Evolutionary conservation across 2,113 vertebrate species (phyloP), one percentile per base, ranked within the genome.

Genomic region (Cervus canadensis): DNA sequence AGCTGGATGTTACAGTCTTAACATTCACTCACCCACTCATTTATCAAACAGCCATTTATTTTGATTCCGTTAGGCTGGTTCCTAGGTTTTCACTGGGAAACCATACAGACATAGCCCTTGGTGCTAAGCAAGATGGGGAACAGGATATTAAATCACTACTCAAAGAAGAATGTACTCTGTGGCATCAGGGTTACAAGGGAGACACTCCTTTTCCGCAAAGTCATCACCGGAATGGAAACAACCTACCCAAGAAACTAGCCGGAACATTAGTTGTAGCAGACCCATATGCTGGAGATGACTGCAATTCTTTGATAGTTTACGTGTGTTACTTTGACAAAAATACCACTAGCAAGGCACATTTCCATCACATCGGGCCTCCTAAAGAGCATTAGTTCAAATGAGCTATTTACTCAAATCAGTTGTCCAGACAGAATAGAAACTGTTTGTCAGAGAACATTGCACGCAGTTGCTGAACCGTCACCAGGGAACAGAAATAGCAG

Each of bases 381-480:
- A 50, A 10, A 62, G 93, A 97, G 52, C 52, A 96, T 52, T 79
- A 23, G 4, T 94, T 96, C 85, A 88, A 96, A 88, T 71, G 52
- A 78, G 25, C n/a, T 91, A 54, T 67, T 96, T 87, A 89, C 84
- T 62, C 56, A 92, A 87, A 60, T 87, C 60, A 67, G 62, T 91
- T 87, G 84, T 71, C 23, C 40, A 86, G 36, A 94, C n/a, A 64
- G 92, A 71, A 87, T 4, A 96, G 59, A 93, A 97, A 92, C 1
- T 45, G 19, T 91, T 40, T 57, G 12, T 82, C 43, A 59, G 50
- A 83, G 84, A 92, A 79, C 33, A 36, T 1, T 64, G n/a, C 9
- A 33, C 83, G 9, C 7, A 30, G 36, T 7, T 15, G 85, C 52
- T 64, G 50, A 90, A 40, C 1, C 71, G 74, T 89, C 67, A 86